Evolutionary conservation across 2,888 invertebrate species (phyloP).

Genomic region (Auanema freiburgensis): DNA sequence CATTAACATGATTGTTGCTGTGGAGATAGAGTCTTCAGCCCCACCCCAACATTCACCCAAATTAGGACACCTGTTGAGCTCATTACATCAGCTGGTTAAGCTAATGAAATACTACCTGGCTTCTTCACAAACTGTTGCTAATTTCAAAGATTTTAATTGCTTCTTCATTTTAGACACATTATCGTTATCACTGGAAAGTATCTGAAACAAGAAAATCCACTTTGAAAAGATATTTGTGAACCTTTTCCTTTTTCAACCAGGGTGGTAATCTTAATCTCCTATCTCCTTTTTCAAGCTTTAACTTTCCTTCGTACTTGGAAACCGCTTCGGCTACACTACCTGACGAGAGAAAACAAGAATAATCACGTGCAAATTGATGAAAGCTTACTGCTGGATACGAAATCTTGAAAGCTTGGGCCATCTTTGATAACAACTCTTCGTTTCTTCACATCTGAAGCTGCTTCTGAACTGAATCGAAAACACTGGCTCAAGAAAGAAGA

Average conservation of each 20-base stretch:
- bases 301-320: constrained; percentile 39
- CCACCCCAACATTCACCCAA: constrained; percentile 88
- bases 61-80: constrained; percentile 55
- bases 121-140: constrained; percentile 63
- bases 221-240: constrained; percentile 12
- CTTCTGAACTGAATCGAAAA: constrained; percentile 19
- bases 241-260: constrained; percentile 61
- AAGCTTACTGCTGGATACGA: constrained; percentile 42
- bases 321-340: constrained; percentile 41
- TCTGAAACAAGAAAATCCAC: constrained; percentile 17
- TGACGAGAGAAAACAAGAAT: constrained; percentile 10
- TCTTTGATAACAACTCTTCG: constrained; percentile 36
- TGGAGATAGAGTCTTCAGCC: constrained; percentile 81
- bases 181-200: constrained; percentile 46
- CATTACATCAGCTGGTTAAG: neutral
- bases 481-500: neutral
- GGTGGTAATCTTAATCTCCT: constrained; percentile 56
- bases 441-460: constrained; percentile 12
- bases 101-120: constrained; percentile 27
- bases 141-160: constrained; percentile 56
- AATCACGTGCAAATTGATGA: neutral
- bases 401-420: constrained; percentile 57
- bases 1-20: constrained; percentile 98
- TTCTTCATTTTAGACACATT: constrained; percentile 52
- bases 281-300: constrained; percentile 51